A percentile compares a stretch with the other conserved stretches of the same genome.
These are phyloP conservation scores for Taenioides sp. DNA, from an alignment of 2,797 vertebrate species.

Conservation along the genomic window DNA sequence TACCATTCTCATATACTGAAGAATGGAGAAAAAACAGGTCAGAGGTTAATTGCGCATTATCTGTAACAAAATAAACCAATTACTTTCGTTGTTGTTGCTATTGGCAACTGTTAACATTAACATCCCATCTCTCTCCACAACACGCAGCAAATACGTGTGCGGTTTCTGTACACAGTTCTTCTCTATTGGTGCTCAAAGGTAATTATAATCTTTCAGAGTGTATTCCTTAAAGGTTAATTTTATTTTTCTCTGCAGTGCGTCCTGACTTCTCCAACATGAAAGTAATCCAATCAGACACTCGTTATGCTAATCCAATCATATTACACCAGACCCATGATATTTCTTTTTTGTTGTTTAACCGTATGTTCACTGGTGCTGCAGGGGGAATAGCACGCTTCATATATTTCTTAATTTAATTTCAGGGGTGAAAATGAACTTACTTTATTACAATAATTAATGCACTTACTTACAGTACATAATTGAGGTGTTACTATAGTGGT, in stretches of 20 bases:
- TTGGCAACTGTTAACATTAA: neutral
- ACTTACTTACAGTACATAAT: neutral
- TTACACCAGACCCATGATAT: conserved; percentile 44
- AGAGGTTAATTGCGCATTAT: conserved; percentile 1
- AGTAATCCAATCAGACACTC: conserved; percentile 49
- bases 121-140: neutral
- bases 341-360: conserved; percentile 42
- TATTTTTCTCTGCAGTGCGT: conserved; percentile 22
- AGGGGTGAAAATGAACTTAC: neutral
- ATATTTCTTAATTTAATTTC: conserved; percentile 8
- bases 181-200: conserved; percentile 4
- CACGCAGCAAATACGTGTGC: neutral
- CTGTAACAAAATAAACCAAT: neutral
- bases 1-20: no score
- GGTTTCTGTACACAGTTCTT: neutral
- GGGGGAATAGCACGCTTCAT: conserved; percentile 9
- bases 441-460: neutral
- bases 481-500: neutral
- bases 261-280: conserved; percentile 36
- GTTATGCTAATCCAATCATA: conserved; percentile 59
- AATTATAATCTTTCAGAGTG: conserved; percentile 35
- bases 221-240: conserved; percentile 44
- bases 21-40: neutral
- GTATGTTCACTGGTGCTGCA: conserved; percentile 51
- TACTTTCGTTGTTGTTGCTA: neutral